These are phyloP conservation scores for Verasper variegatus DNA, from an alignment of 2,113 vertebrate species.

Conservation along the genomic window DNA sequence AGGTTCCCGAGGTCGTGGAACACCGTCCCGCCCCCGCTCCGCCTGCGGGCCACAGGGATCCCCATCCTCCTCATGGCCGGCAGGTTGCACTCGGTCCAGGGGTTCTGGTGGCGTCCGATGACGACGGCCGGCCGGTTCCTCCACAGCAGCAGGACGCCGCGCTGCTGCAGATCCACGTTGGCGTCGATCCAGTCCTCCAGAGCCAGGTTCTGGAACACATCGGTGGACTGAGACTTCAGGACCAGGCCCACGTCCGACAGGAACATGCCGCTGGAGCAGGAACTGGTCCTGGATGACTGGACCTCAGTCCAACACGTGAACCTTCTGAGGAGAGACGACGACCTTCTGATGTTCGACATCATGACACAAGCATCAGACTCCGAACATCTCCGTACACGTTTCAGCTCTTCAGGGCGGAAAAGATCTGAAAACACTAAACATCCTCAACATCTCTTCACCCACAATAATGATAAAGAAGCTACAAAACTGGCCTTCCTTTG, in stretches of 20 bases:
- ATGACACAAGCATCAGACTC: not conserved
- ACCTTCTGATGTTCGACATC: constrained; percentile 25
- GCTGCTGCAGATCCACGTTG: constrained; percentile 83
- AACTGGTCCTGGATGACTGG: not conserved
- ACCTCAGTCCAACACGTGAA: not conserved
- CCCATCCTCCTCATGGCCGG: constrained; percentile 82
- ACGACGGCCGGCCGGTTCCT: constrained; percentile 90
- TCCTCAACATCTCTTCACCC: too few species aligned
- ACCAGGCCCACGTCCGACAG: constrained; percentile 71
- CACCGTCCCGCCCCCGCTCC: constrained; percentile 95
- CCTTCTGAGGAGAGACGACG: not conserved
- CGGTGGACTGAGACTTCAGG: constrained; percentile 86
- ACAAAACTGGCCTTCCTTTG: too few species aligned
- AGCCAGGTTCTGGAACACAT: constrained; percentile 91
- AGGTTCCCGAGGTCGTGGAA: constrained; percentile 97
- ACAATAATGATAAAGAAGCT: too few species aligned
- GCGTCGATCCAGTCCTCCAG: constrained; percentile 96
- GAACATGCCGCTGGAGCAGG: constrained; percentile 24
- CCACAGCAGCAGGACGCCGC: constrained; percentile 89
- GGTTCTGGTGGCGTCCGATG: constrained; percentile 96
- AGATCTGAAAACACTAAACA: not conserved
- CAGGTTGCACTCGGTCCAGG: constrained; percentile 93
- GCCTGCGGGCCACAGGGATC: constrained; percentile 88
- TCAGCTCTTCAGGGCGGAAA: not conserved
- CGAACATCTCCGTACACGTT: not conserved